Evolutionary conservation across 2,888 invertebrate genomes (phyloP).

Genomic region (Ormyrus rosae): DNA sequence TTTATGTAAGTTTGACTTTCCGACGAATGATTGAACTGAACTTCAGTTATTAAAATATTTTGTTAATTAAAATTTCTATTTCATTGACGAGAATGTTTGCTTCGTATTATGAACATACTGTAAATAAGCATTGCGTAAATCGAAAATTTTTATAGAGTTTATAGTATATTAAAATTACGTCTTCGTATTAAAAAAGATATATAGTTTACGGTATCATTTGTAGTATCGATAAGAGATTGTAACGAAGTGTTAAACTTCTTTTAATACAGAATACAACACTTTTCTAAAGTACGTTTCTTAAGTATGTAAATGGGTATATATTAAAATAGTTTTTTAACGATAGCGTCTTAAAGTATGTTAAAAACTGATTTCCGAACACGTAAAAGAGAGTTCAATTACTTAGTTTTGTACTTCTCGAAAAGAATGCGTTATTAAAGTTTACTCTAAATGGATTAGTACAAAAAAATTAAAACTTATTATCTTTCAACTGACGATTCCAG

Average conservation of each 20-base stretch:
- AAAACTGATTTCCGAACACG: background rate
- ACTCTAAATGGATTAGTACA: background rate
- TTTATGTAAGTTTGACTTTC: no score
- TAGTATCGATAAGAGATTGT: slow-evolving; percentile 17
- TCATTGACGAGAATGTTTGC: background rate
- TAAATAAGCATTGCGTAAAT: slow-evolving; percentile 51
- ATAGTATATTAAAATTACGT: slow-evolving; percentile 20
- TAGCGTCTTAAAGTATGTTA: background rate
- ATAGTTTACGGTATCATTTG: slow-evolving; percentile 33
- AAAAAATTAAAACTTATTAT: background rate
- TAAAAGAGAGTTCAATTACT: no score
- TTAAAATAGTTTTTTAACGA: slow-evolving; percentile 41
- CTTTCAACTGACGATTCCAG: no score
- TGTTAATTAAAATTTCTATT: slow-evolving; percentile 4
- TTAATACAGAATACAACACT: slow-evolving; percentile 21
- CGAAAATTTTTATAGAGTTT: slow-evolving; percentile 38
- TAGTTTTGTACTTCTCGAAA: background rate
- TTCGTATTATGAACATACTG: slow-evolving; percentile 2
- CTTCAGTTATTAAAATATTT: background rate
- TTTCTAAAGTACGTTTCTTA: slow-evolving; percentile 37
- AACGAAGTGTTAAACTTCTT: slow-evolving; percentile 30
- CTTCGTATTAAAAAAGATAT: slow-evolving; percentile 26
- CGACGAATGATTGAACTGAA: no score
- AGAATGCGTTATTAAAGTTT: background rate
- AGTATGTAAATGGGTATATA: slow-evolving; percentile 3